Percentiles rank a stretch among this genome's conserved stretches.
Evolutionary conservation across 2,797 vertebrate genomes (phyloP).

Genomic region (Momotus momota): DNA sequence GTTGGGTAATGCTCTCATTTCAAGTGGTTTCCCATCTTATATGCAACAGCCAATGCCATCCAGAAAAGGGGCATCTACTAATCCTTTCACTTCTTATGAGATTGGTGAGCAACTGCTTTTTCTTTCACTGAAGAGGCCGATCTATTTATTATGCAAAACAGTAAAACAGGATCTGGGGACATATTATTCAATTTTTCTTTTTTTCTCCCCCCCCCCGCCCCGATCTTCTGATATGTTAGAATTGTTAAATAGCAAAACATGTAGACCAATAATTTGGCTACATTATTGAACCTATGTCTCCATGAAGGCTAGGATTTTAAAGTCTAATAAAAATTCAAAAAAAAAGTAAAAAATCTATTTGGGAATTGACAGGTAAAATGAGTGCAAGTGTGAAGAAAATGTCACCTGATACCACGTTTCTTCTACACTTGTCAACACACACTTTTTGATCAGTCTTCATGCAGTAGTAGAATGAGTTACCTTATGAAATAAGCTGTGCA

Average conservation of each 20-base stretch:
- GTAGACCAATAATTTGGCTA: background rate
- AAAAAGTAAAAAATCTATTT: background rate
- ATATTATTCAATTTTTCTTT: background rate
- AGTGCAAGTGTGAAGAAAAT: background rate
- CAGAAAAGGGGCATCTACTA: background rate
- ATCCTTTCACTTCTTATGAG: background rate
- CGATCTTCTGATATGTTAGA: background rate
- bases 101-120: background rate
- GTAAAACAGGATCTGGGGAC: background rate
- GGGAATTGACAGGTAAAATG: background rate
- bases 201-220: too few species aligned
- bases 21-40: background rate
- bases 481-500: background rate
- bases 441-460: background rate
- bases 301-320: background rate
- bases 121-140: background rate
- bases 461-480: background rate
- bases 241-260: background rate
- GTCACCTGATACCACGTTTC: background rate
- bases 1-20: background rate
- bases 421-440: background rate
- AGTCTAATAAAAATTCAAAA: background rate
- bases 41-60: background rate
- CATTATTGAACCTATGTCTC: background rate
- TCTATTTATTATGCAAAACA: background rate